A percentile compares a stretch with the other conserved stretches of the same genome.
These are phyloP conservation scores for Homarus gammarus DNA, from an alignment of 2,888 invertebrate species.

Conservation along the genomic window DNA sequence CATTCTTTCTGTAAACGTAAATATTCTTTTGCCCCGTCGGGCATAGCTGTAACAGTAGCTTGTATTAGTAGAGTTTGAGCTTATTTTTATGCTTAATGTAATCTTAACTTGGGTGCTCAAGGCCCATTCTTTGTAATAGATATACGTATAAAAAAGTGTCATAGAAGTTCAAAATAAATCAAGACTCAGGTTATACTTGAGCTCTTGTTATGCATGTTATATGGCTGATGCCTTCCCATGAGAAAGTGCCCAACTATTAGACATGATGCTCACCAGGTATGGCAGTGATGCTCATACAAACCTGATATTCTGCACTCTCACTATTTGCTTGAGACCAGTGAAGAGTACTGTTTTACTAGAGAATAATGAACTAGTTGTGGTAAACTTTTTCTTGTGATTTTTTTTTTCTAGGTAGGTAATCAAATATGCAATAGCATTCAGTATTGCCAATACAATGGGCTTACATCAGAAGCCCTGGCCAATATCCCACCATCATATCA, in stretches of 20 bases:
- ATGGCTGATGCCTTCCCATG: background rate
- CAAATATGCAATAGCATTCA: conserved; percentile 27
- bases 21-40: conserved; percentile 34
- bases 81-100: conserved; percentile 46
- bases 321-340: background rate
- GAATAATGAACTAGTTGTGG: conserved; percentile 29
- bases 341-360: background rate
- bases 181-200: background rate
- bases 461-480: conserved; percentile 16
- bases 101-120: conserved; percentile 26
- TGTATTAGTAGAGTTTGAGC: conserved; percentile 50
- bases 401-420: conserved; percentile 26
- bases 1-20: conserved; percentile 17
- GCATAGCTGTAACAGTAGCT: conserved; percentile 48
- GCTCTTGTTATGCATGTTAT: background rate
- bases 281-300: conserved; percentile 5
- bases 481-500: conserved; percentile 38
- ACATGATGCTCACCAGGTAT: background rate
- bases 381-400: conserved; percentile 21
- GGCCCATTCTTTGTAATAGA: conserved; percentile 19
- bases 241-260: background rate
- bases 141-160: conserved; percentile 25
- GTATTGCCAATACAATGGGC: conserved; percentile 38
- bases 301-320: background rate
- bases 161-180: conserved; percentile 41